Conservation (phyloP, 2,888 invertebrate species). For the Oscheius sp. region DNA sequence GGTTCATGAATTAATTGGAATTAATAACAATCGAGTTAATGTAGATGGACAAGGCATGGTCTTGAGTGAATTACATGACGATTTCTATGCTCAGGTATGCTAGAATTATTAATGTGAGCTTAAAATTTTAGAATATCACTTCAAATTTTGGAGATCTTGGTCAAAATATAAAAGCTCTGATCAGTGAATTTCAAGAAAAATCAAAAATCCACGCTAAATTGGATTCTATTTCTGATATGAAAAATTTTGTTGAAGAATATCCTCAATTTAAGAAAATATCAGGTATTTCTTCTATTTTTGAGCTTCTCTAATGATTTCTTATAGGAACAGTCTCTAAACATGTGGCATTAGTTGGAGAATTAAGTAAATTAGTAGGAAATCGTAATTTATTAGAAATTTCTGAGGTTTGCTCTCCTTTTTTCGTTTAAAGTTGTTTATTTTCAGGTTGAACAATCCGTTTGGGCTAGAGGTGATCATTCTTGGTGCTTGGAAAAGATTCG, state of each 20-base stretch:
- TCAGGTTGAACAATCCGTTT: slow-evolving; percentile 85
- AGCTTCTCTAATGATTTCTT: neutral
- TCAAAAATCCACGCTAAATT: slow-evolving; percentile 87
- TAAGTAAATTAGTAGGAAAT: slow-evolving; percentile 85
- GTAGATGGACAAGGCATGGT: slow-evolving; percentile 90
- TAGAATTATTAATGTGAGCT: neutral
- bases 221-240: slow-evolving; percentile 98
- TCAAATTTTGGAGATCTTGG: slow-evolving; percentile 98
- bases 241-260: slow-evolving; percentile 89
- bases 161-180: slow-evolving; percentile 91
- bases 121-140: slow-evolving; percentile 83
- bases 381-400: slow-evolving; percentile 81
- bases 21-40: slow-evolving; percentile 92
- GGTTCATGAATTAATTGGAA: slow-evolving; percentile 90
- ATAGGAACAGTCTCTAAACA: slow-evolving; percentile 90
- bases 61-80: slow-evolving; percentile 92
- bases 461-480: slow-evolving; percentile 81
- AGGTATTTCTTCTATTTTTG: slow-evolving; percentile 64
- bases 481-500: slow-evolving; percentile 81
- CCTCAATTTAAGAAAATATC: slow-evolving; percentile 88
- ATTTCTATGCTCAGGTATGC: slow-evolving; percentile 88
- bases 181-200: slow-evolving; percentile 96
- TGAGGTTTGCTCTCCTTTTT: slow-evolving; percentile 41
- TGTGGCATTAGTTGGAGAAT: slow-evolving; percentile 93
- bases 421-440: neutral